Base-by-base conservation (phyloP, 2,113 vertebrate genomes). In the Oncorhynchus clarkii region DNA sequence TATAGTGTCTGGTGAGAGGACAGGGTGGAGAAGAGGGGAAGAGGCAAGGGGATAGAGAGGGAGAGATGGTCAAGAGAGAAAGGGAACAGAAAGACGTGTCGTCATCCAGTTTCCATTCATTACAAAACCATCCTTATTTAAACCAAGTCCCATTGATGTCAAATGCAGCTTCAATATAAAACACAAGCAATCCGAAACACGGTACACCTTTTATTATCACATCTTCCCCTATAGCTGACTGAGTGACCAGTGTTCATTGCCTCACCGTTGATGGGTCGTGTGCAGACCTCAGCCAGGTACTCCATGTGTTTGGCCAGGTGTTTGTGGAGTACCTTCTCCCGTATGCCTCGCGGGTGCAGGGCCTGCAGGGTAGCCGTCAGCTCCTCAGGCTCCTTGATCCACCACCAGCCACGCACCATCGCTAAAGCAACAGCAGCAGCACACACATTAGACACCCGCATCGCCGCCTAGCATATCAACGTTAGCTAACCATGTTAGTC, bases 361-460 rank as follows among this genome's bases (percentile, higher is more conserved):
- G 94, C 92, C 51, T 95, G 93, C 18, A 96, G 90, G 68, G 94
- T 94, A 1, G 78, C 89, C 22, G 94, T 93, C 72, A 99, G 86
- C 70, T 95, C 95, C 71, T 94, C 95, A 12, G 95, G 93, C 31
- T 95, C 92, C 88, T 85, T 92, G 87, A 98, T 94, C 96, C 96
- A 97, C 97, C 97, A 98, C 97, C 97, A 99, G 16, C 96, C 97
- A 0, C 93, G 95, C 81, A 91, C 89, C 96, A 97, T 96, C 68
- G 95, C 97, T 98, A 87, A 84, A 5, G 62, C 13, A 22, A 22
- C 8, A 13, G 27, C n/a, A 70, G 22, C 75, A 48, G 14, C 34
- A 57, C 1, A n/a, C 27, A 1, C 22, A 29, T 71, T 20, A 71
- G n/a, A 62, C 18, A 66, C 4, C 8, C 27, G 49, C 8, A 48